Base-by-base conservation (phyloP, 2,888 invertebrate genomes). In the Pseudoips prasinana region DNA sequence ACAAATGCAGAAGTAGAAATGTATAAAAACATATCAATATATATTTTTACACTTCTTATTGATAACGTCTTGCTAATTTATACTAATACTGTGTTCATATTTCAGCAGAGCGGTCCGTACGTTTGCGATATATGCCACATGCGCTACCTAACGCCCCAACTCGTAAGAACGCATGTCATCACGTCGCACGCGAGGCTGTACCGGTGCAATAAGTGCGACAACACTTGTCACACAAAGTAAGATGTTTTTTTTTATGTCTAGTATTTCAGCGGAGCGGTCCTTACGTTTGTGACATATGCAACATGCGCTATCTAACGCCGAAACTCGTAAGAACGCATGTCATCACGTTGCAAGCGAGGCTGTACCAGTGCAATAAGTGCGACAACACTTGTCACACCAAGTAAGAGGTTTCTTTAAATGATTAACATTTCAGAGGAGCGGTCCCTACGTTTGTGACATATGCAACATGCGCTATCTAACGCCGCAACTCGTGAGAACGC, bases 161-260 rank as follows among this genome's bases (percentile, higher is more conserved):
- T 63, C 1, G 35, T 80, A 22, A 59, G 69, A 5, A 67, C 76
- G 1, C 84, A 84, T 57, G 33, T 46, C 0, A 36, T 33, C 9
- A 54, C 68, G 0, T 64, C 81, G 3, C 86, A 86, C 42, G 45
- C 51, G 5, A 42, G 78, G 0, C 57, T 66, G 1, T 87, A 67
- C 47, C 45, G 43, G 2, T 87, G 86, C 39, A 53, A 51, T 10
- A 49, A 46, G 1, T 85, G 86, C 32, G 32, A 33, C 0, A 73
- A 79, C 28, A 32, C 54, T 0, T 53, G 78, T 0, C 80, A 79
- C 28, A 85, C 86, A 1, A 64, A 65, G 85, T 83, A 18, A 73
- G 78, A 67, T 9, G 2, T 5, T 23, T 19, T 6, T 8, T 19
- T 19, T 10, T 7, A 9, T 22, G n/a, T n/a, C n/a, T n/a, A n/a